Base-by-base conservation (phyloP, 2,113 vertebrate genomes). In the Caretta caretta region DNA sequence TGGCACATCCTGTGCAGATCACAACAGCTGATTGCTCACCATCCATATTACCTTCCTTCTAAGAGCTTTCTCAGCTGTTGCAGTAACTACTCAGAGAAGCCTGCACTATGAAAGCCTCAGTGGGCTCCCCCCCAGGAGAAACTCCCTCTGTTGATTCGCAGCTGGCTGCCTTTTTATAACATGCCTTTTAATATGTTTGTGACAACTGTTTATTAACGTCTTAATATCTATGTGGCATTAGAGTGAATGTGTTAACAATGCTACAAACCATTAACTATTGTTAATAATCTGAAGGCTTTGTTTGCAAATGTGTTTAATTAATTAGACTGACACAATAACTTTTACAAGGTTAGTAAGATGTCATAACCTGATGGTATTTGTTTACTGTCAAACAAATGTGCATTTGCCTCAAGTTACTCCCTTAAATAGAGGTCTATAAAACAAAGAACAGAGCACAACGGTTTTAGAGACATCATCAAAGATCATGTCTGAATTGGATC, bases 141-240 rank as follows among this genome's bases (percentile, higher is more conserved):
- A 42, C 42, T 42, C 42, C 5, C 42, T 42, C 42, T 42, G 42
- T 42, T 42, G 42, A 4, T 42, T 42, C 42, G 42, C 42, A 42
- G 42, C 42, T 42, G 42, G 42, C 42, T 42, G 42, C 42, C 42
- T 42, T 42, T 42, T 42, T 42, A 42, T 42, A 42, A 42, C 42
- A 42, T 42, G 42, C 42, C 42, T 42, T 42, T 42, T 59, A 80
- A 7, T 93, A 2, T 11, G 35, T 72, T 93, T 38, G 57, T 84
- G 84, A 82, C 50, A 94, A 6, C n/a, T 90, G 29, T 85, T 97
- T 87, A 75, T 85, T 83, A 87, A 24, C 46, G 56, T 76, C 13
- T 88, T 84, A 78, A 88, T 65, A 90, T 95, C 90, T 83, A 93
- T 88, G 11, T 80, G 72, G 20, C n/a, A 79, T 9, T 75, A 48